Evolutionary conservation across 2,888 invertebrate genomes (phyloP), one percentile per base, ranked within the genome.

Genomic region (Lochmaea capreae): DNA sequence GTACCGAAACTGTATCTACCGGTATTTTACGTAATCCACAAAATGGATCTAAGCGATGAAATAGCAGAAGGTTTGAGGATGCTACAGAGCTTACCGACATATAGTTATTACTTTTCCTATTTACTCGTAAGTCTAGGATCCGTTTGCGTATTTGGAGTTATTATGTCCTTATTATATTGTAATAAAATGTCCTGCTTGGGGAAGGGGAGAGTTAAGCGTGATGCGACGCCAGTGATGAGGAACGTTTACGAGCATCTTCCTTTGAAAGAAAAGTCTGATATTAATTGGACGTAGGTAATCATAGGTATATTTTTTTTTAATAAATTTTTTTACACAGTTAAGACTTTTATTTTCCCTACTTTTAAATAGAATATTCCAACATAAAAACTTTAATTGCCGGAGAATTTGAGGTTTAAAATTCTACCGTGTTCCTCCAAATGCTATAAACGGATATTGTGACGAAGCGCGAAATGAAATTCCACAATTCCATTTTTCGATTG

Each of bases 21-120:
- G 0, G 89, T 94, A 72, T 90, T 95, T 77, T 95, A 94, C 93
- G 92, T 95, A 78, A 90, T 92, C 79, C 92, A 95, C 82, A 89
- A 88, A 76, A 92, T 93, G 1, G 85, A 87, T 12, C 87, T 93
- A 1, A 89, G 90, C 0, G 89, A 90, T 0, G 88, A 89, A 0
- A 83, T 94, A 65, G 88, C 91, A 0, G 83, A 85, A 0, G 90
- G 91, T 65, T 85, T 95, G 49, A 86, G 86, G 71, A 78, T 88
- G 39, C 82, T 91, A 26, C 86, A 91, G 4, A 81, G 85, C 74
- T 87, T 92, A 0, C 88, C 93, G 33, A 81, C 82, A 69, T 83
- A 81, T 33, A 72, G 75, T 43, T 77, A 78, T 49, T 80, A 83
- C 67, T 71, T 79, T 52, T 77, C 77, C n/a, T 61, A 81, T 46